These are phyloP conservation scores for Sinosuthora webbiana DNA, from an alignment of 2,113 vertebrate species.

Conservation along the genomic window DNA sequence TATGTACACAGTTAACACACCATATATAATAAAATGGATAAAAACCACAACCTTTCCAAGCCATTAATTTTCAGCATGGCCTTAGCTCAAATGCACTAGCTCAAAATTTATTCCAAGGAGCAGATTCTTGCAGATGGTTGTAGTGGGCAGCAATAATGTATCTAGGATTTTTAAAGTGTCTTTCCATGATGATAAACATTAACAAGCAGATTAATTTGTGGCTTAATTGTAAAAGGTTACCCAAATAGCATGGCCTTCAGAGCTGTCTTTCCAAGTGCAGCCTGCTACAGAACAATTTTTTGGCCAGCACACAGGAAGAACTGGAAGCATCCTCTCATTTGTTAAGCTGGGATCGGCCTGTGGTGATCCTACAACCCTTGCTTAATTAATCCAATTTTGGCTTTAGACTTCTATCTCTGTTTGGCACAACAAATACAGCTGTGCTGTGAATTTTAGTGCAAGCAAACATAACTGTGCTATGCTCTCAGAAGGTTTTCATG, in stretches of 20 bases:
- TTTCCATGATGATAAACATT: constrained; percentile 18
- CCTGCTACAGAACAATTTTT: neutral
- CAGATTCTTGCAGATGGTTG: neutral
- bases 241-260: neutral
- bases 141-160: neutral
- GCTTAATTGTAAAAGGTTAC: constrained; percentile 19
- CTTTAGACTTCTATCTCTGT: constrained; percentile 5
- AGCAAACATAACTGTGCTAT: neutral
- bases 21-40: neutral
- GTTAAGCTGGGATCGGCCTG: neutral
- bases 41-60: neutral
- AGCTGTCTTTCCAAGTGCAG: neutral
- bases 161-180: neutral
- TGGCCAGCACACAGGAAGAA: neutral
- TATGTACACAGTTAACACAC: neutral
- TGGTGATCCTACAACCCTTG: constrained; percentile 5
- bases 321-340: constrained; percentile 4
- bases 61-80: neutral
- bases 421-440: constrained; percentile 22
- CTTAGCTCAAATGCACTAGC: neutral
- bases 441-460: neutral
- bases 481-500: neutral
- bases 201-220: constrained; percentile 2
- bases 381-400: constrained; percentile 58
- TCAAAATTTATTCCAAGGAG: neutral